phyloP scores from a whole-genome alignment of 2,797 vertebrate species.

The Bovichtus variegatus region DNA sequence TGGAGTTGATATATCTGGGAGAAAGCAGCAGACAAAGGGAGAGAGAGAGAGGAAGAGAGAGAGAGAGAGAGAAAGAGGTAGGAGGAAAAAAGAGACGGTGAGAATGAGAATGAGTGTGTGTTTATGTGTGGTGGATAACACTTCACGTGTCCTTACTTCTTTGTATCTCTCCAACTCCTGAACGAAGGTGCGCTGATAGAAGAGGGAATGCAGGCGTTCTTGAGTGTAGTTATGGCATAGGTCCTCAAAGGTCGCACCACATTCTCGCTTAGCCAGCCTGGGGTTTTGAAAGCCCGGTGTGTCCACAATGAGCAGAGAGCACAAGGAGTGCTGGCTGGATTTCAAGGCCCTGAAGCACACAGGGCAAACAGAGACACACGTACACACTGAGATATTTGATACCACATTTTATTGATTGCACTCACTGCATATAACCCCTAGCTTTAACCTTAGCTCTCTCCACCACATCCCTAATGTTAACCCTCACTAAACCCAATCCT shows the following conservation, averaged over 20 bases:
- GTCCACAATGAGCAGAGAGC: slow-evolving; percentile 96
- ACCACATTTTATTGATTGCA: slow-evolving; percentile 52
- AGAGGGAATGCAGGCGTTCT: slow-evolving; percentile 95
- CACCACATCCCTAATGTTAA: slow-evolving; percentile 20
- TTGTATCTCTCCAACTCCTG: slow-evolving; percentile 96
- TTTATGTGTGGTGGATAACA: slow-evolving; percentile 2
- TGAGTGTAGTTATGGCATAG: slow-evolving; percentile 98
- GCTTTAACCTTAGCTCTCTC: slow-evolving; percentile 41
- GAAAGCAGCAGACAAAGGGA: slow-evolving; percentile 53
- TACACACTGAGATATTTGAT: slow-evolving; percentile 20
- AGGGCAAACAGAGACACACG: slow-evolving; percentile 31
- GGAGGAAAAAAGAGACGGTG: slow-evolving; percentile 32
- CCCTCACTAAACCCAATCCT: slow-evolving; percentile 4
- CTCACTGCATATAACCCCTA: slow-evolving; percentile 40
- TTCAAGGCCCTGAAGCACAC: slow-evolving; percentile 91
- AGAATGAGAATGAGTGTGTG: slow-evolving; percentile 24
- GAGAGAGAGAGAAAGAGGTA: slow-evolving; percentile 8
- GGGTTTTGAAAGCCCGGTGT: slow-evolving; percentile 97
- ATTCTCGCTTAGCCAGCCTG: slow-evolving; percentile 86
- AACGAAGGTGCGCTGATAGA: slow-evolving; percentile 93
- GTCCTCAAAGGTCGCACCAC: slow-evolving; percentile 94
- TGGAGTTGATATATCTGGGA: slow-evolving; percentile 70
- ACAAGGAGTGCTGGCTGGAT: slow-evolving; percentile 94
- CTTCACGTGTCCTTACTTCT: slow-evolving; percentile 85
- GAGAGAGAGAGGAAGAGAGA: slow-evolving; percentile 27